phyloP scores from a whole-genome alignment of 2,797 vertebrate genomes.

The Chaenodraco wilsoni region DNA sequence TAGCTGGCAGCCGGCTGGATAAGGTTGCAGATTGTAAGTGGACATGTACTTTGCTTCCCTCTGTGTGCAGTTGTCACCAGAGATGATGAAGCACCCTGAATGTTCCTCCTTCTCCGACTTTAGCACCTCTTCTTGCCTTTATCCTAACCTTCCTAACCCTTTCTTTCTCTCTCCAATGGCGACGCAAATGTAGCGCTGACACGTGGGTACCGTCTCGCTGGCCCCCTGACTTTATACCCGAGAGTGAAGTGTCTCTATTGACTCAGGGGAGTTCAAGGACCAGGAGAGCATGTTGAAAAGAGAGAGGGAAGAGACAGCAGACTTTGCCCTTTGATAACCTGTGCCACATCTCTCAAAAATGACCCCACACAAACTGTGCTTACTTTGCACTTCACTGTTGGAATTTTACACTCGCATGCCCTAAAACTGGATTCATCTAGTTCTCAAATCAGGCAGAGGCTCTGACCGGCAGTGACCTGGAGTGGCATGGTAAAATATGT shows the following conservation, averaged over 20 bases:
- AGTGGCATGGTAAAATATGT: slow-evolving; percentile 69
- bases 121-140: slow-evolving; percentile 55
- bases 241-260: slow-evolving; percentile 54
- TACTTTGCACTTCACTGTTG: slow-evolving; percentile 29
- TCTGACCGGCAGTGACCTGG: slow-evolving; percentile 71
- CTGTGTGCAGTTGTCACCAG: slow-evolving; percentile 76
- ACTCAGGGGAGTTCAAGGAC: slow-evolving; percentile 64
- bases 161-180: slow-evolving; percentile 39
- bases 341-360: slow-evolving; percentile 24
- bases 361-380: slow-evolving; percentile 35
- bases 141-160: slow-evolving; percentile 62
- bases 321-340: slow-evolving; percentile 43
- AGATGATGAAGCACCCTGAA: slow-evolving; percentile 81
- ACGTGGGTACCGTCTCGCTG: slow-evolving; percentile 37
- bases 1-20: slow-evolving; percentile 72
- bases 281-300: slow-evolving; percentile 48
- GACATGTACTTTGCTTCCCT: slow-evolving; percentile 71
- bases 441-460: slow-evolving; percentile 41
- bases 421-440: slow-evolving; percentile 34
- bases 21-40: slow-evolving; percentile 73
- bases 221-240: slow-evolving; percentile 55
- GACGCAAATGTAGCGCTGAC: slow-evolving; percentile 52
- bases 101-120: slow-evolving; percentile 58
- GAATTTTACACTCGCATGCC: slow-evolving; percentile 34
- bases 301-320: slow-evolving; percentile 21